Evolutionary conservation across 1,140 invertebrate species (phyloP).

Genomic region (Drosophila murphyi): DNA sequence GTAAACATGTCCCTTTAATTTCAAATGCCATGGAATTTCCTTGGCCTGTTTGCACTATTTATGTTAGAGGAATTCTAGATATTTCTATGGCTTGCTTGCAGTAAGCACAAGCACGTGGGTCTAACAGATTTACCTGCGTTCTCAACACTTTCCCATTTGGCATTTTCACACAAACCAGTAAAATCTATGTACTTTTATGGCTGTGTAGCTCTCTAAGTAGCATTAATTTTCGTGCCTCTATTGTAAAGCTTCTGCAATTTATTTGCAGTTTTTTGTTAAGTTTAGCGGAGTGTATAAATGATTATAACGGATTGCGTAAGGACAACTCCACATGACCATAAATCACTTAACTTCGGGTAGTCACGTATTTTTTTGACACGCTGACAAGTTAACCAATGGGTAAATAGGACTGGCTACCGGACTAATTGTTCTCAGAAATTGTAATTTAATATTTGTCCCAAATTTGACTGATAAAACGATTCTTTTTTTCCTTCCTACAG

Average conservation of each 20-base stretch:
- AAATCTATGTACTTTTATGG: neutral
- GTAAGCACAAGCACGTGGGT: too few relatives aligned
- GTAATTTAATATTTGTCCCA: conserved; percentile 9
- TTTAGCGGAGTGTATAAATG: conserved; percentile 23
- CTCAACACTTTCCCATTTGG: conserved; percentile 15
- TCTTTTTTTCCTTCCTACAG: conserved; percentile 37
- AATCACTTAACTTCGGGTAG: conserved; percentile 37
- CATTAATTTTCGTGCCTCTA: conserved; percentile 35
- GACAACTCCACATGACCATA: conserved; percentile 14
- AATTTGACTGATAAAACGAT: conserved; percentile 17
- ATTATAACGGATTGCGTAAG: conserved; percentile 19
- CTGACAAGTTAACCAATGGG: conserved; percentile 34
- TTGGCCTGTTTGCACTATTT: too few relatives aligned
- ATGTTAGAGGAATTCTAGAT: too few relatives aligned
- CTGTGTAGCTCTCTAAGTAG: neutral
- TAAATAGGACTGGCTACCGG: conserved; percentile 32
- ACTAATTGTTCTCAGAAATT: conserved; percentile 28
- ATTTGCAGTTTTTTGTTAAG: conserved; percentile 22
- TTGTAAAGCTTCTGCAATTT: conserved; percentile 30
- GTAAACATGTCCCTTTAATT: too few relatives aligned
- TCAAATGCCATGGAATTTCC: too few relatives aligned
- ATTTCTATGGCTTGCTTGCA: too few relatives aligned
- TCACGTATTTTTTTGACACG: neutral
- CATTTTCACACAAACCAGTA: conserved; percentile 47
- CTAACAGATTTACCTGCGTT: conserved; percentile 1